Conservation (phyloP, 2,797 vertebrate species). For the Malurus splendens region DNA sequence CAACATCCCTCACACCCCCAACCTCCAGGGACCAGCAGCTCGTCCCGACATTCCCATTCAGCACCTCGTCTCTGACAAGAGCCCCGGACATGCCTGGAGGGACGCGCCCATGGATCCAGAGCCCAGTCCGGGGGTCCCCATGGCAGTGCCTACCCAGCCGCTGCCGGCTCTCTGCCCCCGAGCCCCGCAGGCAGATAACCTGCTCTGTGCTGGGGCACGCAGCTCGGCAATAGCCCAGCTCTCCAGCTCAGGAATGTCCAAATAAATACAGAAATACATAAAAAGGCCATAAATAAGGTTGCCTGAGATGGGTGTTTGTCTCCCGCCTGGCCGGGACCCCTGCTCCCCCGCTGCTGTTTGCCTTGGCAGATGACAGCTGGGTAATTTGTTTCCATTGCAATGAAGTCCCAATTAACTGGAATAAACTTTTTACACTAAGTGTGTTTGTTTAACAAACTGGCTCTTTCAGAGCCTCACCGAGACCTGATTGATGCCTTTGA, state of each 20-base stretch:
- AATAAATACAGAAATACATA: constrained; percentile 60
- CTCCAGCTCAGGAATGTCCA: constrained; percentile 53
- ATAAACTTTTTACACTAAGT: constrained; percentile 76
- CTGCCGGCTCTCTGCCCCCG: not conserved
- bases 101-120: not conserved
- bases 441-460: constrained; percentile 74
- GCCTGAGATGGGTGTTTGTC: constrained; percentile 60
- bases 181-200: not conserved
- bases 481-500: constrained; percentile 65
- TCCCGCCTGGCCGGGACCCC: constrained; percentile 32
- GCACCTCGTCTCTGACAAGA: not conserved
- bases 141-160: rapidly evolving
- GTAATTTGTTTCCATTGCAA: constrained; percentile 74
- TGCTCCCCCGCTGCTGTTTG: constrained; percentile 55
- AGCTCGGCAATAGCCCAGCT: not conserved
- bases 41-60: not conserved
- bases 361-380: constrained; percentile 65
- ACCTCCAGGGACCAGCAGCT: not conserved
- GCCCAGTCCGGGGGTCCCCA: not conserved
- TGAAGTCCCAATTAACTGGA: constrained; percentile 74
- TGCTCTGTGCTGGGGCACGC: not conserved
- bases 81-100: rapidly evolving
- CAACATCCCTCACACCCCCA: rapidly evolving
- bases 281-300: constrained; percentile 60
- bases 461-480: constrained; percentile 71